Conservation (phyloP, 2,113 vertebrate species). For the Trichomycterus rosablanca region DNA sequence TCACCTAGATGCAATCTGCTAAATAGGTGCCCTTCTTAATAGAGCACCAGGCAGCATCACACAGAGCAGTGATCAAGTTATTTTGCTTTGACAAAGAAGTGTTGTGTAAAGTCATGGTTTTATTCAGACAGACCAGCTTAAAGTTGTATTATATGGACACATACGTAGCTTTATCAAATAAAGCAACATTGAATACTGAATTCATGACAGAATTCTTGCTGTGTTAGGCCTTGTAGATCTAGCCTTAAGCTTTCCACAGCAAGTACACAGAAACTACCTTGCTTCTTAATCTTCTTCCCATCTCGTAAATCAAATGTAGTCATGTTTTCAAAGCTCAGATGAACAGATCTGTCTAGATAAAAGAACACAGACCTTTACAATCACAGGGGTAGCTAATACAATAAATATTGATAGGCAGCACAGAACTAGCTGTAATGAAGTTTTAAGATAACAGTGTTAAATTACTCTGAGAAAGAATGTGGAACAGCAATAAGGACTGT, state of each 20-base stretch:
- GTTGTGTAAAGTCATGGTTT: background rate
- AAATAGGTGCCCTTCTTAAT: conserved; percentile 25
- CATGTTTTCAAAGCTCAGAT: background rate
- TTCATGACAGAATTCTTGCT: background rate
- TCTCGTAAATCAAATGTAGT: background rate
- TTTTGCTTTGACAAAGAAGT: background rate
- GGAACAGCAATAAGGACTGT: no score
- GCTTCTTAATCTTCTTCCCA: background rate
- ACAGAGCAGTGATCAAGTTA: background rate
- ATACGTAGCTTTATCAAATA: background rate
- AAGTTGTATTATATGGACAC: background rate
- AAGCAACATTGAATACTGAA: background rate
- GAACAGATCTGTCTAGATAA: background rate
- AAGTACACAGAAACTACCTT: background rate
- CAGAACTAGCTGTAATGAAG: background rate
- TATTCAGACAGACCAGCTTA: background rate
- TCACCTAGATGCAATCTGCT: conserved; percentile 23
- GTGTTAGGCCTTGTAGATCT: background rate
- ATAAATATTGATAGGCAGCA: background rate
- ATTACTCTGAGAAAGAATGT: no score
- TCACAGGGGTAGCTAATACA: background rate
- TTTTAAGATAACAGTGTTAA: no score
- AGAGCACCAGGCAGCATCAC: conserved; percentile 2
- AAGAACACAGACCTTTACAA: background rate
- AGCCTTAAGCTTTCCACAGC: background rate